A percentile compares a stretch with the other conserved stretches of the same genome.
Conservation (phyloP, 1,140 invertebrate species). For the Diachasma alloeum region DNA sequence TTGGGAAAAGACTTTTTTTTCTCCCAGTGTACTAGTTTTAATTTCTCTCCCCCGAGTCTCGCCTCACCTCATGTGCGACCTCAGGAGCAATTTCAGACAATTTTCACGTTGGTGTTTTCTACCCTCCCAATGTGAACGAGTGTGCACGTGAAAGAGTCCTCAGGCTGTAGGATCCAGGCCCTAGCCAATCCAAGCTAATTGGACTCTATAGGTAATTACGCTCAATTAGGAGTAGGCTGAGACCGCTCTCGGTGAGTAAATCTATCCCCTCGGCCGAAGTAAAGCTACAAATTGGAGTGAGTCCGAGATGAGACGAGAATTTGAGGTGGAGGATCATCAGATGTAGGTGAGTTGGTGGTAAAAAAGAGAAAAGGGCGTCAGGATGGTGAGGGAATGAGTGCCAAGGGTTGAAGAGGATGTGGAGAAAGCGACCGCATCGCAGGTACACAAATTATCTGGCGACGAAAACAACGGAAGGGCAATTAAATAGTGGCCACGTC, state of each 20-base stretch:
- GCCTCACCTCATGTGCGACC: background rate
- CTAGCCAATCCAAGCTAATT: constrained; percentile 51
- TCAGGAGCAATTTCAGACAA: background rate
- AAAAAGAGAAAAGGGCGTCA: background rate
- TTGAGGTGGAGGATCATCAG: constrained; percentile 12
- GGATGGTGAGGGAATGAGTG: constrained; percentile 27
- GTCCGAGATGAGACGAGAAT: background rate
- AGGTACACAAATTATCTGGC: constrained; percentile 60
- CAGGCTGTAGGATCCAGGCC: constrained; percentile 39
- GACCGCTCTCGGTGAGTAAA: constrained; percentile 35
- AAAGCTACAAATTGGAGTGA: constrained; percentile 39
- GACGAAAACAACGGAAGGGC: constrained; percentile 61
- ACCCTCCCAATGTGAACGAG: background rate
- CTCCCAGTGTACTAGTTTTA: no score
- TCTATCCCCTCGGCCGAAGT: constrained; percentile 20
- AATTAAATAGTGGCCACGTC: constrained; percentile 59
- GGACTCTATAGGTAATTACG: constrained; percentile 58
- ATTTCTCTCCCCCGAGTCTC: no score
- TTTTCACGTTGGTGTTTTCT: constrained; percentile 32
- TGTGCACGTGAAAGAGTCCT: constrained; percentile 27
- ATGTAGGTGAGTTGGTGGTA: constrained; percentile 5
- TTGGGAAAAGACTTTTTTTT: no score
- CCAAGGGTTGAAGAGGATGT: constrained; percentile 13
- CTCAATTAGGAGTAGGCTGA: constrained; percentile 57
- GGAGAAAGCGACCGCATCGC: constrained; percentile 20